Base-by-base conservation (phyloP, 2,888 invertebrate species). In the Scelioninae gen. 2 region DNA sequence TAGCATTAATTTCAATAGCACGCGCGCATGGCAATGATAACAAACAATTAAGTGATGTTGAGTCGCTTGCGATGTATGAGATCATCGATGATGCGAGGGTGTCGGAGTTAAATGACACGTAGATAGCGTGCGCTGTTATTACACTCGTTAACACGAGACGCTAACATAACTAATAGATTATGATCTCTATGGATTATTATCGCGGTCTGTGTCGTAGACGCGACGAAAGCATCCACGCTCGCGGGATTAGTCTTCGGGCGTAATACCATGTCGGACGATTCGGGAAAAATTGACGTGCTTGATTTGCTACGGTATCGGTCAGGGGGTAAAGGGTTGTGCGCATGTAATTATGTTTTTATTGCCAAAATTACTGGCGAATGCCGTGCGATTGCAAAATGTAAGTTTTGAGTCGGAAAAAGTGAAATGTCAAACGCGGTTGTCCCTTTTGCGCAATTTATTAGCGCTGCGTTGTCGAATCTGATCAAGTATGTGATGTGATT, bases 1-100 rank as follows among this genome's bases (percentile, higher is more conserved):
- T 85, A 85, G 83, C 83, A 85, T 86, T 84, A 85, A 86, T 85
- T 85, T 85, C 85, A 85, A 86, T 85, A 85, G 85, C 84, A 84
- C 83, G 85, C 82, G 82, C 84, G 79, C 79, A 80, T 68, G 68
- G 82, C 81, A 84, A 85, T 84, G 84, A 84, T 86, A 85, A 86
- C 85, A 86, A 86, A 85, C 85, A 85, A 85, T 85, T 85, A 84
- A 85, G 82, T 71, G 77, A 80, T 81, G 81, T 80, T 80, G 79
- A 81, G 82, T 79, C 81, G 78, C 79, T 79, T 78, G 81, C 79
- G 81, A 75, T 72, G 76, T 74, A 82, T 86, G 85, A 85, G 85
- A 83, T 86, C 85, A 85, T 86, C 85, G 85, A 86, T 85, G 83
- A 81, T 81, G 82, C 77, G 81, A 84, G 84, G 83, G 84, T 84